These are phyloP conservation scores for Monochamus alternatus DNA, from an alignment of 2,888 invertebrate genomes.

Conservation along the genomic window DNA sequence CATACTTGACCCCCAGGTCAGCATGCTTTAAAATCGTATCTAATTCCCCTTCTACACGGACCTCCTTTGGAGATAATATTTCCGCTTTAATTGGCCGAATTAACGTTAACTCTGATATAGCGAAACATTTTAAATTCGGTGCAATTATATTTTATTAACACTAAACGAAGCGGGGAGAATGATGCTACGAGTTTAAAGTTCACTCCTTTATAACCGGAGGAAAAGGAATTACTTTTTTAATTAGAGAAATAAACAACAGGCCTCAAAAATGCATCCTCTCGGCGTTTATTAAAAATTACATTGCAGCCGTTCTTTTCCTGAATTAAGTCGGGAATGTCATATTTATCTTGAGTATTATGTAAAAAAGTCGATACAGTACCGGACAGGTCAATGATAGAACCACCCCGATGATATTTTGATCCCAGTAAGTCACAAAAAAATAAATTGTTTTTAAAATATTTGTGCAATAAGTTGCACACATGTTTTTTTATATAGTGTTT, in stretches of 20 bases:
- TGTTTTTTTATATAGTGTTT: too few species aligned
- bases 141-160: constrained; percentile 37
- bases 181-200: constrained; percentile 18
- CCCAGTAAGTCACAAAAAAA: too few species aligned
- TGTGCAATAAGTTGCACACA: too few species aligned
- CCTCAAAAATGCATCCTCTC: constrained; percentile 7
- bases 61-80: constrained; percentile 17
- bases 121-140: constrained; percentile 35
- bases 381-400: too few species aligned
- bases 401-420: too few species aligned
- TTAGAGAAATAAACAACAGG: constrained; percentile 16
- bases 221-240: constrained; percentile 11
- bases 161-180: constrained; percentile 33
- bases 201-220: constrained; percentile 6
- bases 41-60: constrained; percentile 29
- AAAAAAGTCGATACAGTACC: too few species aligned
- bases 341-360: background rate
- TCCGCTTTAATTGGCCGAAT: constrained; percentile 38
- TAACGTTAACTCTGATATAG: constrained; percentile 35
- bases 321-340: background rate
- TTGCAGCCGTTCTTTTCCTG: background rate
- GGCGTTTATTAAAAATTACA: constrained; percentile 4
- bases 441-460: too few species aligned
- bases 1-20: constrained; percentile 29
- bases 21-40: constrained; percentile 21